Percentiles rank a stretch among this genome's conserved stretches.
phyloP scores from a whole-genome alignment of 2,888 invertebrate genomes.

The Rhamnusium bicolor region DNA sequence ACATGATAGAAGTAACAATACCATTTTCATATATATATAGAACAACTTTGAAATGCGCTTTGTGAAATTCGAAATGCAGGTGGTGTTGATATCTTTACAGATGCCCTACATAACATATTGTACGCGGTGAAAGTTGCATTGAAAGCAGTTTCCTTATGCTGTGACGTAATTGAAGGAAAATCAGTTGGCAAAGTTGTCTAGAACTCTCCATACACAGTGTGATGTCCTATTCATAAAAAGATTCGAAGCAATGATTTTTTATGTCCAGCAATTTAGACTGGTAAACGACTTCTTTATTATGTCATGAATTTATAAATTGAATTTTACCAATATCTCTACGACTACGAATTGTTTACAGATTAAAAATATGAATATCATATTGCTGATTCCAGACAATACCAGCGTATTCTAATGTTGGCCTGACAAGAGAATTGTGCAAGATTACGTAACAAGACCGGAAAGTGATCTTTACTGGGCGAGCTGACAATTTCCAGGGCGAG shows the following conservation, averaged over 20 bases:
- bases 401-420: no score
- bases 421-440: no score
- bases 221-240: background rate
- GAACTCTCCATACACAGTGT: background rate
- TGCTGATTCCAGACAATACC: no score
- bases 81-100: slow-evolving; percentile 8
- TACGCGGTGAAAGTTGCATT: background rate
- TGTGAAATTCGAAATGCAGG: slow-evolving; percentile 2
- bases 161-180: background rate
- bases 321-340: background rate
- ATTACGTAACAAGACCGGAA: no score
- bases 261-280: background rate
- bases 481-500: no score
- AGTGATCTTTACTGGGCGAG: no score
- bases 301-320: background rate
- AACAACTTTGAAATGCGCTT: slow-evolving; percentile 2
- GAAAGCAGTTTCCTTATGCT: background rate
- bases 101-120: background rate
- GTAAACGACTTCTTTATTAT: background rate
- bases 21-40: background rate
- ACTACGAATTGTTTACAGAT: no score
- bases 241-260: background rate
- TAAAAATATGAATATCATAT: no score
- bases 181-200: background rate
- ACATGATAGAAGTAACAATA: background rate